These are phyloP conservation scores for Cephonodes hylas DNA, from an alignment of 2,888 invertebrate genomes.

Conservation along the genomic window DNA sequence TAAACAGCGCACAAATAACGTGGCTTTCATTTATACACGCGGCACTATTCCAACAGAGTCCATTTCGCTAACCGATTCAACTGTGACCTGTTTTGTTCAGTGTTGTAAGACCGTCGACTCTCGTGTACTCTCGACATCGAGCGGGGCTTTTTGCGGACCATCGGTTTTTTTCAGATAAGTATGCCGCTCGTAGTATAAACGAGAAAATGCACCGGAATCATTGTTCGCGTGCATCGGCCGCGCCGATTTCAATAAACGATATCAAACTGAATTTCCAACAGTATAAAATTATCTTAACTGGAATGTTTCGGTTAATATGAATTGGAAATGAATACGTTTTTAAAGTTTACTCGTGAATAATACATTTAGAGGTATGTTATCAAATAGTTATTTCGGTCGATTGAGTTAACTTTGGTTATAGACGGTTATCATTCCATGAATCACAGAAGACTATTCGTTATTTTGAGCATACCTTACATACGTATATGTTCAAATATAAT, in stretches of 20 bases:
- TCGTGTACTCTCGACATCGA: background rate
- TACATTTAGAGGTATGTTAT: no score
- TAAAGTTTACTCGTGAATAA: no score
- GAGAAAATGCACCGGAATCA: background rate
- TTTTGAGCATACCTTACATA: no score
- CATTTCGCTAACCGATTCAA: background rate
- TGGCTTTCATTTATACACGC: background rate
- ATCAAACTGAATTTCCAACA: background rate
- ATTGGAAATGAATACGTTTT: background rate
- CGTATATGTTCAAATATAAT: no score
- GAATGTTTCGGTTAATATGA: background rate
- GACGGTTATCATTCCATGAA: no score
- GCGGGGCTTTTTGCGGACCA: conserved; percentile 1
- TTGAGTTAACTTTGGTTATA: no score
- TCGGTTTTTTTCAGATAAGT: conserved; percentile 6
- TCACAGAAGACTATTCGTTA: no score
- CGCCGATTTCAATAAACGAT: conserved; percentile 13
- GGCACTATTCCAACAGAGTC: background rate
- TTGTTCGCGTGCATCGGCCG: conserved; percentile 14
- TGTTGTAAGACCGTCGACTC: conserved; percentile 4
- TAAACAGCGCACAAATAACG: background rate
- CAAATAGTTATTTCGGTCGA: no score
- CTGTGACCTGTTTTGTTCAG: conserved; percentile 7
- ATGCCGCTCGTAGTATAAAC: background rate
- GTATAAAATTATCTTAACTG: background rate